Evolutionary conservation across 2,888 invertebrate genomes (phyloP).

Genomic region (Hermaeophaga mercurialis): DNA sequence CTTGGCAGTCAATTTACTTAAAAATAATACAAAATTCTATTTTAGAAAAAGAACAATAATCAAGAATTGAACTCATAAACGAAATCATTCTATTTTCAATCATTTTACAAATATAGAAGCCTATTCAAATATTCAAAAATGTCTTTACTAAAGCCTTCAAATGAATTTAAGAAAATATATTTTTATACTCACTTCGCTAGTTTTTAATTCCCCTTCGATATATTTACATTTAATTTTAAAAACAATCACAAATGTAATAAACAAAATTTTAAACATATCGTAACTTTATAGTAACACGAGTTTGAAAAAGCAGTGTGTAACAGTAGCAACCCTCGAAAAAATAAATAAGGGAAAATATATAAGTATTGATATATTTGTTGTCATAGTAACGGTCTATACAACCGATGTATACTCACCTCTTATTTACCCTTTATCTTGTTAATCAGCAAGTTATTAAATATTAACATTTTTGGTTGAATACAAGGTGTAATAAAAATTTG

Average conservation of each 20-base stretch:
- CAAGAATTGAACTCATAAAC: too few species aligned
- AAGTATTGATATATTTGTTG: slow-evolving; percentile 11
- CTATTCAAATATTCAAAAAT: too few species aligned
- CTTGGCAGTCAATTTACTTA: too few species aligned
- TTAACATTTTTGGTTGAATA: too few species aligned
- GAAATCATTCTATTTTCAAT: too few species aligned
- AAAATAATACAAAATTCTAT: too few species aligned
- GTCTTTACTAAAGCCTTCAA: too few species aligned
- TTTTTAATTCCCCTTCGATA: slow-evolving; percentile 67
- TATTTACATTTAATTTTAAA: slow-evolving; percentile 57
- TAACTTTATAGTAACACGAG: neutral
- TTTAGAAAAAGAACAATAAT: too few species aligned
- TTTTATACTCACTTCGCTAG: slow-evolving; percentile 61
- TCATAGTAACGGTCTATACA: slow-evolving; percentile 2
- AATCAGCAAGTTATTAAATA: neutral
- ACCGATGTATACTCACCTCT: neutral
- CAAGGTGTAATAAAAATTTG: too few species aligned
- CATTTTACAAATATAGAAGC: too few species aligned
- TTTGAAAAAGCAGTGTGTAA: neutral
- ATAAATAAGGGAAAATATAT: slow-evolving; percentile 3
- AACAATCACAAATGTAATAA: slow-evolving; percentile 3
- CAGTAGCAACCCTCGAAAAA: neutral
- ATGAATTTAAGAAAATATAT: neutral
- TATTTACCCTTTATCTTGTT: neutral
- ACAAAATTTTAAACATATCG: slow-evolving; percentile 16